Percentiles rank a stretch among this genome's conserved stretches.
These are phyloP conservation scores for Elymnias hypermnestra DNA, from an alignment of 1,140 invertebrate genomes.

Conservation along the genomic window DNA sequence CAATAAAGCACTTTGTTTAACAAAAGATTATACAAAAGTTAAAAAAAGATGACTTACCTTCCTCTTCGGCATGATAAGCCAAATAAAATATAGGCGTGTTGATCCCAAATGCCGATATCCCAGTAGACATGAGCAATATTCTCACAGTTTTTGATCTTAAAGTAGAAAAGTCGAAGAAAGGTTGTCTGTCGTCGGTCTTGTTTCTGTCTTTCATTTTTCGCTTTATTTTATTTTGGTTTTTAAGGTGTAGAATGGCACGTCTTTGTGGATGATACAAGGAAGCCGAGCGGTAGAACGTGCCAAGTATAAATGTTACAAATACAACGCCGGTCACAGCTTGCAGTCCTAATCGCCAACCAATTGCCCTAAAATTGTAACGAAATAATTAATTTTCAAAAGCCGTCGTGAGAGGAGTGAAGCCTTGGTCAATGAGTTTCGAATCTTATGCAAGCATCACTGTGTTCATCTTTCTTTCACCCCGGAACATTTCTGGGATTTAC, in stretches of 20 bases:
- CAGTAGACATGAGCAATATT: conserved; percentile 88
- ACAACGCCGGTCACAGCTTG: conserved; percentile 90
- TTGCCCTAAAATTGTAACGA: conserved; percentile 83
- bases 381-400: too few species aligned
- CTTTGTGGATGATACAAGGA: conserved; percentile 93
- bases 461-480: too few species aligned
- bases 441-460: too few species aligned
- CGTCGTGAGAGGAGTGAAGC: too few species aligned
- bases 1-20: too few species aligned
- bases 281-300: conserved; percentile 92
- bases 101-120: conserved; percentile 87
- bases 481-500: too few species aligned
- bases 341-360: conserved; percentile 92
- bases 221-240: conserved; percentile 87
- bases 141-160: conserved; percentile 89
- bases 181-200: conserved; percentile 84
- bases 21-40: too few species aligned
- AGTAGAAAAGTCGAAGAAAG: conserved; percentile 91
- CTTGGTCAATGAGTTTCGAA: too few species aligned
- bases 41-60: conserved; percentile 68
- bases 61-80: conserved; percentile 85
- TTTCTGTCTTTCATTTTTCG: conserved; percentile 88
- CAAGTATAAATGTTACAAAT: conserved; percentile 90
- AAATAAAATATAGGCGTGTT: conserved; percentile 92
- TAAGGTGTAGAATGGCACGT: conserved; percentile 91